phyloP scores from a whole-genome alignment of 2,888 invertebrate species.

The Drosophila mimetica region DNA sequence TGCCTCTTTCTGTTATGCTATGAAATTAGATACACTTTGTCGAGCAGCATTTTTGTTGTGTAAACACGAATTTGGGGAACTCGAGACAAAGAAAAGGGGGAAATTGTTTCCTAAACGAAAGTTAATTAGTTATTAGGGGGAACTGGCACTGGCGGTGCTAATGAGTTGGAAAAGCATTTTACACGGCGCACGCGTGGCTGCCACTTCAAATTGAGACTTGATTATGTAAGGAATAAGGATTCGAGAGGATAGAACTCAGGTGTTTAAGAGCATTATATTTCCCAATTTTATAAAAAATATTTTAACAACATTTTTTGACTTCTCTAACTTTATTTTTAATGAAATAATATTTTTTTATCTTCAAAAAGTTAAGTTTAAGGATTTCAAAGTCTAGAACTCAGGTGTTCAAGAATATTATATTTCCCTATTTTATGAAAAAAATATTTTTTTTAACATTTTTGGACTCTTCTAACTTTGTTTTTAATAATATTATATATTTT shows the following conservation, averaged over 20 bases:
- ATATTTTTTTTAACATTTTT: no score
- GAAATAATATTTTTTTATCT: no score
- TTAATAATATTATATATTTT: no score
- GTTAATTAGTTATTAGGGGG: slow-evolving; percentile 57
- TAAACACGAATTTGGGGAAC: slow-evolving; percentile 62
- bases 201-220: slow-evolving; percentile 22
- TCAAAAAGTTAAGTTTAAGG: no score
- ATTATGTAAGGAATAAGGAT: background rate
- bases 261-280: no score
- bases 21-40: slow-evolving; percentile 76
- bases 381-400: no score
- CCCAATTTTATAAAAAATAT: no score
- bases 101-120: slow-evolving; percentile 70
- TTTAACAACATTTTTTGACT: no score
- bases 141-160: slow-evolving; percentile 60
- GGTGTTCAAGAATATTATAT: no score
- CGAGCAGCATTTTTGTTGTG: slow-evolving; percentile 66
- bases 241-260: background rate
- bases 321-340: no score
- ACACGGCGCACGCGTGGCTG: slow-evolving; percentile 51
- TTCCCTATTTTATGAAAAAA: no score
- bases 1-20: slow-evolving; percentile 42
- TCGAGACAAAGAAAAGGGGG: slow-evolving; percentile 20
- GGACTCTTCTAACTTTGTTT: no score
- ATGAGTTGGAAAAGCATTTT: slow-evolving; percentile 66